Evolutionary conservation across 92 coral and sea anemone genomes (phyloP).

Genomic region (Pocillopora meandrina): DNA sequence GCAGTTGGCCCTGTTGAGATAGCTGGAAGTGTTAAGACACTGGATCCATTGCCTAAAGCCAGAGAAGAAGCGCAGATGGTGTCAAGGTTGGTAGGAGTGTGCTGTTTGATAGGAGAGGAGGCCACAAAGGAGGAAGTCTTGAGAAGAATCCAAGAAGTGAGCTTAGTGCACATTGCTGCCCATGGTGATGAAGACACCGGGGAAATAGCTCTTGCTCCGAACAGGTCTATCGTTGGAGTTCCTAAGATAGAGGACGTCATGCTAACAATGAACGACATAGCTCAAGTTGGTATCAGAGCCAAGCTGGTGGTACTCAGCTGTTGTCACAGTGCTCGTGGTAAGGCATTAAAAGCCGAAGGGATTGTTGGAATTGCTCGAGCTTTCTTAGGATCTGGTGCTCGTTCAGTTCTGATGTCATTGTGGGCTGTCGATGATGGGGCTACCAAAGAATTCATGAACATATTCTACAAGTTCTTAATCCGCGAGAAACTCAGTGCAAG

Average conservation of each 20-base stretch:
- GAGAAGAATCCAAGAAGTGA: neutral
- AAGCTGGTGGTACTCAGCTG: neutral
- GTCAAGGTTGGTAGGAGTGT: neutral
- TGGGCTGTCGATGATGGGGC: neutral
- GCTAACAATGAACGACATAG: conserved; percentile 2
- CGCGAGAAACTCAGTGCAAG: conserved; percentile 4
- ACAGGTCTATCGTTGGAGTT: neutral
- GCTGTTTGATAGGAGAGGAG: neutral
- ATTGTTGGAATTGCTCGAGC: neutral
- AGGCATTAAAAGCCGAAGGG: neutral
- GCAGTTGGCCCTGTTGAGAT: neutral
- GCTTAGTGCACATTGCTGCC: neutral
- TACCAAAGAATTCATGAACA: neutral
- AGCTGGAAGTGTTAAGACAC: neutral
- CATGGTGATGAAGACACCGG: neutral
- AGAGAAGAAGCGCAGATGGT: conserved; percentile 1
- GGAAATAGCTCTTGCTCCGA: neutral
- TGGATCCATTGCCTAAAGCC: neutral
- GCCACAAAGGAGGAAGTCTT: neutral
- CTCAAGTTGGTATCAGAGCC: neutral
- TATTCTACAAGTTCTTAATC: neutral
- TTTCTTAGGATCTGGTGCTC: neutral
- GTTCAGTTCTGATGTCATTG: neutral
- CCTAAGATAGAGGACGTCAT: neutral
- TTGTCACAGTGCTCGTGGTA: neutral